phyloP scores from a whole-genome alignment of 2,113 vertebrate species.

The Colossoma macropomum region DNA sequence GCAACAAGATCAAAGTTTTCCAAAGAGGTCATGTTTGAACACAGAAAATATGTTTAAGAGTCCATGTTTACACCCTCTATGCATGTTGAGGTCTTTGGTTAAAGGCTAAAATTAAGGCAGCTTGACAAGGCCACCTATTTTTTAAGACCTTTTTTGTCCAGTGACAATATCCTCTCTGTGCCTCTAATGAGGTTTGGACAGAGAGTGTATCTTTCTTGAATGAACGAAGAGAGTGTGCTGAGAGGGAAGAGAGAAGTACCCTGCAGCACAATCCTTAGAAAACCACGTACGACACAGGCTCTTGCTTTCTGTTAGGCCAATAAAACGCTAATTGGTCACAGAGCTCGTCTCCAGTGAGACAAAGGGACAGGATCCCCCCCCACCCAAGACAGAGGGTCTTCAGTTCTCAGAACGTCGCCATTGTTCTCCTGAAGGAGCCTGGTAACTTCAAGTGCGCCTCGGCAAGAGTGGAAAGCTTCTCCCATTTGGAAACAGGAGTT shows the following conservation, averaged over 20 bases:
- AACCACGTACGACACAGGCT: slow-evolving; percentile 44
- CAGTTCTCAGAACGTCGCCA: slow-evolving; percentile 54
- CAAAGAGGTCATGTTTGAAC: slow-evolving; percentile 1
- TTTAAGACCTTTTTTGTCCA: slow-evolving; percentile 18
- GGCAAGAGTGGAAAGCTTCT: slow-evolving; percentile 34
- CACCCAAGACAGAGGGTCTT: slow-evolving; percentile 52
- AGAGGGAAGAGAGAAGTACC: slow-evolving; percentile 45
- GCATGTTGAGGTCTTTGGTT: background rate
- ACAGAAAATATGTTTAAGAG: background rate
- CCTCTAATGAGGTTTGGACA: slow-evolving; percentile 50
- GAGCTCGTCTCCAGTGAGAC: slow-evolving; percentile 62
- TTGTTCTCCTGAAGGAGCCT: slow-evolving; percentile 58
- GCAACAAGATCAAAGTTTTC: background rate
- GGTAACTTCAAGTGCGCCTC: slow-evolving; percentile 53
- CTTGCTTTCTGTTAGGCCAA: slow-evolving; percentile 55
- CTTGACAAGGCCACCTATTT: slow-evolving; percentile 34
- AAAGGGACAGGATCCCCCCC: slow-evolving; percentile 52
- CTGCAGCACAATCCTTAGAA: slow-evolving; percentile 49
- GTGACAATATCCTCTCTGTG: slow-evolving; percentile 42
- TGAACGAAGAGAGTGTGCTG: slow-evolving; percentile 28
- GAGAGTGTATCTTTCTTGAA: slow-evolving; percentile 52
- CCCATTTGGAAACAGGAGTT: slow-evolving; percentile 45
- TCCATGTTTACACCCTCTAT: slow-evolving; percentile 3
- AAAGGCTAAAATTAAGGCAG: slow-evolving; percentile 23
- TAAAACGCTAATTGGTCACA: slow-evolving; percentile 70